These are phyloP conservation scores for Diabrotica undecimpunctata DNA, from an alignment of 1,140 invertebrate species.

Conservation along the genomic window DNA sequence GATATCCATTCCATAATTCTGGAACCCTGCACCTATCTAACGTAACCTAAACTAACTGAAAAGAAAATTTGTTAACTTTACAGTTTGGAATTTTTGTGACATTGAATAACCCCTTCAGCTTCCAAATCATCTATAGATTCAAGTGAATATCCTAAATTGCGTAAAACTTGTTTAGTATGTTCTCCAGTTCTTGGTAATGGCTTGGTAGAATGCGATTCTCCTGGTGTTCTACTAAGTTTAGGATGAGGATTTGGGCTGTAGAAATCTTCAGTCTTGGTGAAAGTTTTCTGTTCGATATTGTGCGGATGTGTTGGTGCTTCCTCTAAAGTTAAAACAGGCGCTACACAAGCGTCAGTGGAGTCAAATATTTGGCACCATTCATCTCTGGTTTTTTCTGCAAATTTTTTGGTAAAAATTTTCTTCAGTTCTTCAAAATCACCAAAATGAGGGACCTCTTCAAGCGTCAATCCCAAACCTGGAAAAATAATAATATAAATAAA, in stretches of 20 bases:
- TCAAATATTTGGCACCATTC: slow-evolving; percentile 92
- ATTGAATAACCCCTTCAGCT: slow-evolving; percentile 45
- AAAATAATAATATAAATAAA: not conserved
- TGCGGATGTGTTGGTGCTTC: slow-evolving; percentile 63
- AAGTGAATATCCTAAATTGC: slow-evolving; percentile 52
- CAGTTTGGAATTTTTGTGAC: slow-evolving; percentile 46
- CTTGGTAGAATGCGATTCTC: slow-evolving; percentile 41
- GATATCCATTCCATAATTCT: too few species aligned
- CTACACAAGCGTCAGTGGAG: slow-evolving; percentile 88
- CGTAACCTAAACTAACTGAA: too few species aligned
- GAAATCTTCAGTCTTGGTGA: slow-evolving; percentile 48
- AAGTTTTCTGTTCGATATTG: slow-evolving; percentile 58
- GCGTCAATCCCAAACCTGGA: slow-evolving; percentile 61
- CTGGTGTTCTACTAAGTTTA: slow-evolving; percentile 66
- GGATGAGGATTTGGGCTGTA: slow-evolving; percentile 68
- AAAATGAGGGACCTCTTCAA: slow-evolving; percentile 61
- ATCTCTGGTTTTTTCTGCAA: slow-evolving; percentile 77
- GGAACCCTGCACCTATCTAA: too few species aligned
- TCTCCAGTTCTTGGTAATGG: slow-evolving; percentile 54
- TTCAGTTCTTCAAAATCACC: slow-evolving; percentile 56
- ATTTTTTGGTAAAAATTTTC: slow-evolving; percentile 64
- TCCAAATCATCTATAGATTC: slow-evolving; percentile 55
- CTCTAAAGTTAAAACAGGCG: slow-evolving; percentile 79
- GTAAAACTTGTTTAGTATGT: slow-evolving; percentile 61
- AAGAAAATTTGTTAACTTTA: slow-evolving; percentile 17